Evolutionary conservation across 2,113 vertebrate genomes (phyloP).

Genomic region (Sterrhoptilus dennistouni): DNA sequence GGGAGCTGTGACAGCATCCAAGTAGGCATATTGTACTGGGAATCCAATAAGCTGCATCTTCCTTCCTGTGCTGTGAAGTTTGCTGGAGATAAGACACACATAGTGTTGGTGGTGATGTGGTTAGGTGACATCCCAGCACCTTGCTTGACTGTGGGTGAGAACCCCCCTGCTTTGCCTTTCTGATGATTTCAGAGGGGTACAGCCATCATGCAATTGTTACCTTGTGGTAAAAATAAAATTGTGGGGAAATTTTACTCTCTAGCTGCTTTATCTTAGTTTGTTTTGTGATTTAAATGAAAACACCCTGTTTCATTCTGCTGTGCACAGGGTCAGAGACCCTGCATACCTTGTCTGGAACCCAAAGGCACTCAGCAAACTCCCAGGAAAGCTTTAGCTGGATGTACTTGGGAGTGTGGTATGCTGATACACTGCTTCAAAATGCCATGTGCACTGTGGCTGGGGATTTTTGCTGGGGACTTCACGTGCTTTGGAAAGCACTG

Average conservation of each 20-base stretch:
- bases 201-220: neutral
- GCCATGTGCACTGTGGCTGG: neutral
- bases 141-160: neutral
- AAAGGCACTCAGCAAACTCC: neutral
- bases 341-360: neutral
- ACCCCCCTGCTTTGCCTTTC: neutral
- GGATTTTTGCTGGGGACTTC: neutral
- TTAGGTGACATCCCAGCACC: neutral
- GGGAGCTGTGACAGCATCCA: neutral
- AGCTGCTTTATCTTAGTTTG: neutral
- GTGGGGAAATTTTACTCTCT: neutral
- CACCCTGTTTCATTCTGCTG: neutral
- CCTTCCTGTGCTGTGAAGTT: neutral
- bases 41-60: neutral
- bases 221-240: neutral
- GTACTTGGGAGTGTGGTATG: neutral
- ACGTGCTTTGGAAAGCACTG: neutral
- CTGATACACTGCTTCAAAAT: neutral
- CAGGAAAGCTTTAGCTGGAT: neutral
- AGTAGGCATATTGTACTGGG: neutral
- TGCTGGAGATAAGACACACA: neutral
- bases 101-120: accelerated
- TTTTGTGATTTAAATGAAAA: neutral
- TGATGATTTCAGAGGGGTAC: neutral
- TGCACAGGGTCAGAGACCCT: neutral